Percentiles rank a stretch among this genome's conserved stretches.
Evolutionary conservation across 2,888 invertebrate genomes (phyloP).

Genomic region (Corbicula japonica): DNA sequence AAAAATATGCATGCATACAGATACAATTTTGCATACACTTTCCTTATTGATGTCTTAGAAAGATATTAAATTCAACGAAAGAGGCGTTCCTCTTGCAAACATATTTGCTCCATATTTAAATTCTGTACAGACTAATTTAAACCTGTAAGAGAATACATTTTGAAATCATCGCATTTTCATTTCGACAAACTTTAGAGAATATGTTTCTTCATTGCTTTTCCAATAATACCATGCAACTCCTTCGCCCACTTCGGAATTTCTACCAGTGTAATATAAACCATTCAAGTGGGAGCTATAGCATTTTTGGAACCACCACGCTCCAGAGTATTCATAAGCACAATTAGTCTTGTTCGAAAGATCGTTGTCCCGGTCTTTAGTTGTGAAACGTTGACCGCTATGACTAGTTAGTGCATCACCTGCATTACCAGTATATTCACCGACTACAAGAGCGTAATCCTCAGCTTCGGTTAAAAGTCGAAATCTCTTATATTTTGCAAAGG

Average conservation of each 20-base stretch:
- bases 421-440: constrained; percentile 31
- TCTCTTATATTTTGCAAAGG: constrained; percentile 36
- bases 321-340: constrained; percentile 68
- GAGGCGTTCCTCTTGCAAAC: too few species aligned
- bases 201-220: constrained; percentile 78
- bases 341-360: constrained; percentile 6
- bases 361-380: constrained; percentile 42
- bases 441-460: constrained; percentile 24
- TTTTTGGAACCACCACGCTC: constrained; percentile 78
- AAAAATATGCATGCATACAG: too few species aligned
- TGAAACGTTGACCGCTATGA: constrained; percentile 28
- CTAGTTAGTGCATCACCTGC: constrained; percentile 25
- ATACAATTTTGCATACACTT: too few species aligned
- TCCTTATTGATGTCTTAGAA: too few species aligned
- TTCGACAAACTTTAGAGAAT: constrained; percentile 75
- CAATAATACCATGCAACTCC: constrained; percentile 81
- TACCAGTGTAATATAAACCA: constrained; percentile 68
- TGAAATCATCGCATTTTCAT: constrained; percentile 78
- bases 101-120: too few species aligned
- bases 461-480: constrained; percentile 30
- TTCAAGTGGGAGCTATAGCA: constrained; percentile 81
- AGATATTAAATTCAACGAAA: too few species aligned
- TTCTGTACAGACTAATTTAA: too few species aligned
- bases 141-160: too few species aligned
- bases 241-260: not conserved